Evolutionary conservation across 2,888 invertebrate genomes (phyloP), one percentile per base, ranked within the genome.

Genomic region (Amaurobius ferox): DNA sequence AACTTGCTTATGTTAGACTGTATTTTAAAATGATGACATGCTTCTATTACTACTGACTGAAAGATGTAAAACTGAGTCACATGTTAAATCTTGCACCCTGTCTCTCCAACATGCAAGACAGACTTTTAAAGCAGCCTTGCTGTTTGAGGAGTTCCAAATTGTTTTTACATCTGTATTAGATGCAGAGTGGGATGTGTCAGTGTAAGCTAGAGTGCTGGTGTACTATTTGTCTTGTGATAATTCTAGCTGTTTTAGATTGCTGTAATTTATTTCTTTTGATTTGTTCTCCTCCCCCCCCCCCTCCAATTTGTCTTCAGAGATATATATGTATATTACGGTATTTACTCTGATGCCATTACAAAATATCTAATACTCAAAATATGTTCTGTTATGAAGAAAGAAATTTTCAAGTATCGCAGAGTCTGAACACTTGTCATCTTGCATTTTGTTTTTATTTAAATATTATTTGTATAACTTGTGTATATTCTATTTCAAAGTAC

Each of bases 11-110:
- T 48, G 55, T 62, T 83, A 86, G 85, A 78, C 55, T 44, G 55
- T 62, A 77, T 79, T 86, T 86, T 78, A 72, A 81, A 76, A 72
- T 77, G 30, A 77, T 85, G 83, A 85, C 83, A 78, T 44, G 83
- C 83, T 85, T 85, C 77, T 85, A 77, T 44, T 19, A 29, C 30
- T 71, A 76, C 77, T 44, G 77, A 72, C 39, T 55, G 66, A 78
- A 64, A 77, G 72, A 40, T 40, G 16, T 40, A 68, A 40, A 40
- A 28, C 23, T 68, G 35, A 68, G 32, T 35, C 68, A 55, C 23
- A 44, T 44, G 32, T 72, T 40, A 71, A 66, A 28, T 66, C 44
- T 77, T 70, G 66, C 83, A 85, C 77, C 66, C 48, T 23, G 40
- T 71, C 55, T 64, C 39, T 48, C 71, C 71, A 72, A n/a, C 78